Conservation (phyloP, 2,888 invertebrate genomes). For the Papilio elwesi region DNA sequence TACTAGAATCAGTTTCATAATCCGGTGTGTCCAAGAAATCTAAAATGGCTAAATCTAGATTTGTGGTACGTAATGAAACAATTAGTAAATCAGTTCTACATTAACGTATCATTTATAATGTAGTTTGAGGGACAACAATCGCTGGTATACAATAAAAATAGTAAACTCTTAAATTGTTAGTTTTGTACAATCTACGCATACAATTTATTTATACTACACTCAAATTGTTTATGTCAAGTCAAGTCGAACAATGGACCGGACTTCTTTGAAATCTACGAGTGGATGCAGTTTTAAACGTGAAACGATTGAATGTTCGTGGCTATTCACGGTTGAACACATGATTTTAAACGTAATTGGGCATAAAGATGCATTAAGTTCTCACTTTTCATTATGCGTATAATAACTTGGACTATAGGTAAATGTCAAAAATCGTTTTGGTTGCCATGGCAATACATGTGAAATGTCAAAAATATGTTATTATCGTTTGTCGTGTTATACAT, state of each 20-base stretch:
- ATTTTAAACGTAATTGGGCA: no score
- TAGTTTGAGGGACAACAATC: neutral
- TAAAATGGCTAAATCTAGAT: no score
- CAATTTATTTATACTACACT: conserved; percentile 13
- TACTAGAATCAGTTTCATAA: no score
- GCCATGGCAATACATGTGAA: no score
- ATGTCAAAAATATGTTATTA: no score
- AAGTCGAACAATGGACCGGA: neutral
- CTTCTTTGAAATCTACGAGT: neutral
- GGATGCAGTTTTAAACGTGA: conserved; percentile 4
- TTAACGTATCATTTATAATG: neutral
- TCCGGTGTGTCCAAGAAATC: no score
- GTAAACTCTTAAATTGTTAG: neutral
- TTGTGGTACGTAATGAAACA: no score
- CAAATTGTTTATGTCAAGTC: conserved; percentile 10
- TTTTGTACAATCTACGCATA: neutral
- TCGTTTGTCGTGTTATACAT: no score
- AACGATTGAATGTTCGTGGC: neutral
- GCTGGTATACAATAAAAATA: conserved; percentile 1
- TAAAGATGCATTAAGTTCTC: no score
- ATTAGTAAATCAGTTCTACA: neutral
- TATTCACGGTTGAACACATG: neutral
- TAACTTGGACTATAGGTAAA: no score
- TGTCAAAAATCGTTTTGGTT: no score
- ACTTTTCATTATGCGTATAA: no score